Percentiles rank a stretch among this genome's conserved stretches.
Conservation (phyloP, 37 sponge, comb jelly and placozoan species). For the Crambe crambe region DNA sequence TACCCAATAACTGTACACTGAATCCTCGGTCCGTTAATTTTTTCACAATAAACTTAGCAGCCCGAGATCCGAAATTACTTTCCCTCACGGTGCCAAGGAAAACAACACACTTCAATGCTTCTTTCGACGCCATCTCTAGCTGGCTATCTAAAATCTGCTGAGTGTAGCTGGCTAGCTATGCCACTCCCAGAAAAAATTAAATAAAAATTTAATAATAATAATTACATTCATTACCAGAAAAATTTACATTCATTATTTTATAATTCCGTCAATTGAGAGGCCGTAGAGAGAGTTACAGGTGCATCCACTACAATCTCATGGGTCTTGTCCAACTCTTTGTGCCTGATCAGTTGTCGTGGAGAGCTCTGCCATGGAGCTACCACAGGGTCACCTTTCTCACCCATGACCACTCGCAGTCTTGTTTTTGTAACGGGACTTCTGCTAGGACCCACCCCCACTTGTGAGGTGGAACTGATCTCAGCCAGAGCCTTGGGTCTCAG, state of each 20-base stretch:
- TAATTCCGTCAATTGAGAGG: slow-evolving; percentile 20
- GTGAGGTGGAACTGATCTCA: background rate
- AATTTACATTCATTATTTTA: background rate
- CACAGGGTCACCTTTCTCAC: slow-evolving; percentile 4
- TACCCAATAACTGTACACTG: slow-evolving; percentile 67
- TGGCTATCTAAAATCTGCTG: too few species aligned
- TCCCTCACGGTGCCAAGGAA: slow-evolving; percentile 84
- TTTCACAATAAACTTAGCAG: slow-evolving; percentile 65
- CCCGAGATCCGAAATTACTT: slow-evolving; percentile 69
- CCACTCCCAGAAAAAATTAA: background rate
- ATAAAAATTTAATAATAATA: background rate
- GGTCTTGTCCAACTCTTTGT: background rate
- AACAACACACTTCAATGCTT: slow-evolving; percentile 76
- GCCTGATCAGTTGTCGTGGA: background rate
- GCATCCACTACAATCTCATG: background rate
- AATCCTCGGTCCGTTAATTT: slow-evolving; percentile 64
- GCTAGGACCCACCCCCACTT: background rate
- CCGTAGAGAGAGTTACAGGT: too few species aligned
- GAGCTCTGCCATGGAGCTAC: slow-evolving; percentile 25
- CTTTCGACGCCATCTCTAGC: slow-evolving; percentile 22
- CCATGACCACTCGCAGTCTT: slow-evolving; percentile 35
- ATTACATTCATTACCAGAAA: background rate
- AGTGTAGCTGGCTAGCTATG: background rate
- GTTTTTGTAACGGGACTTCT: slow-evolving; percentile 64
- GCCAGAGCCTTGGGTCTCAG: background rate